These are phyloP conservation scores for Xylocampa areola DNA, from an alignment of 2,888 invertebrate genomes.

Conservation along the genomic window DNA sequence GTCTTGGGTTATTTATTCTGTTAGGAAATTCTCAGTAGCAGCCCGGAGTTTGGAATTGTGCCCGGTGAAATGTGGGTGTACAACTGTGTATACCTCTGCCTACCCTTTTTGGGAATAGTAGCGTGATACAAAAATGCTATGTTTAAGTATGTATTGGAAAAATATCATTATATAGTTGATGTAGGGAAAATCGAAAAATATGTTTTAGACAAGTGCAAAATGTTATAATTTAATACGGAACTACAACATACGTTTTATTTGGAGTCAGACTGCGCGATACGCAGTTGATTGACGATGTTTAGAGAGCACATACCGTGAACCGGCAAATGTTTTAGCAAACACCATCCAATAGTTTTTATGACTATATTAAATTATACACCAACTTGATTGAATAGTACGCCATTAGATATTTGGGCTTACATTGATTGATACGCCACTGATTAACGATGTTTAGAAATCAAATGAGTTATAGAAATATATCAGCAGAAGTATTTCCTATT, in stretches of 20 bases:
- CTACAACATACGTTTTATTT: slow-evolving; percentile 36
- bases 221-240: neutral
- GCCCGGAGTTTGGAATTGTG: too few species aligned
- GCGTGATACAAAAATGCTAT: too few species aligned
- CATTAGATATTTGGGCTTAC: neutral
- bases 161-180: too few species aligned
- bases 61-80: too few species aligned
- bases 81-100: too few species aligned
- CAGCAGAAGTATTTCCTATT: too few species aligned
- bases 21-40: too few species aligned
- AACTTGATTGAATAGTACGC: slow-evolving; percentile 15
- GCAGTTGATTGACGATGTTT: slow-evolving; percentile 71
- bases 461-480: too few species aligned
- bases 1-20: too few species aligned
- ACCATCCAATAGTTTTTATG: slow-evolving; percentile 31
- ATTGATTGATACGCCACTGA: slow-evolving; percentile 16
- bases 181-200: too few species aligned
- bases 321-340: slow-evolving; percentile 66
- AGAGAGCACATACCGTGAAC: slow-evolving; percentile 36
- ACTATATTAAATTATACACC: slow-evolving; percentile 1
- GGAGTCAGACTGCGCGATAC: slow-evolving; percentile 38
- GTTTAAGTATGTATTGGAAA: too few species aligned
- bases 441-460: slow-evolving; percentile 2
- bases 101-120: too few species aligned
- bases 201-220: slow-evolving; percentile 4